Evolutionary conservation across 2,888 invertebrate species (phyloP), one percentile per base, ranked within the genome.

Genomic region (Megamerina dolium): DNA sequence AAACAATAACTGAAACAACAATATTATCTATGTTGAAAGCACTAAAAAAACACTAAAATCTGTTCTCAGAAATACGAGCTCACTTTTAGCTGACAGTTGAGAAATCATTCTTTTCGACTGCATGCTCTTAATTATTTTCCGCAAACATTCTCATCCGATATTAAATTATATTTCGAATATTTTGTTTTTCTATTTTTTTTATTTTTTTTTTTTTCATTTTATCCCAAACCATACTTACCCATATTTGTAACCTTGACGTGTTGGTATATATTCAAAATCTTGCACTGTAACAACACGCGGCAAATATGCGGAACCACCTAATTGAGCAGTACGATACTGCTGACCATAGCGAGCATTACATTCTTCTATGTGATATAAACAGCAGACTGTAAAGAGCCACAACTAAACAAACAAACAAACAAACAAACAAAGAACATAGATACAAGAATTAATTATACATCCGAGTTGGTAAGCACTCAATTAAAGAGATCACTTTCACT

Each of bases 261-360:
- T 63, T 16, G 64, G 64, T 40, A 59, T 45, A 41, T 65, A 64
- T 23, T 52, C 54, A 27, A 64, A 64, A 39, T 64, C 66, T 6
- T 59, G 55, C 31, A 64, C 10, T 23, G n/a, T n/a, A n/a, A n/a
- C n/a, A n/a, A 23, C 23, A 23, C 10, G 6, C 10, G 34, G 33
- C n/a, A 38, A 36, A 32, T 27, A 26, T 37, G 32, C 20, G 38
- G 38, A 8, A 8, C 10, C 23, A 8, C 6, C 23, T 23, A 23
- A 10, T 10, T 23, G 23, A 8, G 10, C 23, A n/a, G n/a, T n/a
- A n/a, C n/a, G n/a, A n/a, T n/a, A n/a, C 23, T 23, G 23, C 10
- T 10, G 23, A 6, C 10, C 8, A 23, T 10, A 8, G 6, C 8
- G 23, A 8, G 23, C 8, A 23, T 23, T 8, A 8, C 6, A 8